Base-by-base conservation (phyloP, 1,140 invertebrate genomes). In the Aphelinus atriplicis region DNA sequence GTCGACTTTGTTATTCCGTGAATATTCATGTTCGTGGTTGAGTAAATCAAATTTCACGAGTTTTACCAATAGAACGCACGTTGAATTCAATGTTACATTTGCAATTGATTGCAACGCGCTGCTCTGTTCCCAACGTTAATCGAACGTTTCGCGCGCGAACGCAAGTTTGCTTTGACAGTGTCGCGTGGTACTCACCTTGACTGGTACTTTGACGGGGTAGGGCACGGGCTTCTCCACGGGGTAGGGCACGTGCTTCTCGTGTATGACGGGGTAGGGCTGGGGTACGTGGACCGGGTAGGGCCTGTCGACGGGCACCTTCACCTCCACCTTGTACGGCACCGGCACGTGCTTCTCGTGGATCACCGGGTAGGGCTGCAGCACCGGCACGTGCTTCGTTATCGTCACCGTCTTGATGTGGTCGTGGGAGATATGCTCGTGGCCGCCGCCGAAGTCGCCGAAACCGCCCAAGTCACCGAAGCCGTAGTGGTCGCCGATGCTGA, bases 231-330 rank as follows among this genome's bases (percentile, higher is more conserved):
- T 89, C 72, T 87, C 86, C 3, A 90, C 90, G 10, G 87, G 83
- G 55, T 88, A 87, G 0, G 90, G 90, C 5, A 91, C 86, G 78
- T 89, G 90, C 81, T 91, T 90, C 10, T 89, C 87, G 2, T 91
- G 87, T n/a, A 90, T 88, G 0, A 91, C 90, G 7, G 90, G 90
- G 77, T 91, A 90, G 1, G 90, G 89, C 77, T 89, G 88, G 45
- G 84, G 88, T 62, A 87, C 90, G 78, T 87, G 89, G 72, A 88
- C 91, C 76, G 89, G 90, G 80, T 86, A 90, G 60, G 87, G 90
- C 57, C 87, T 86, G 75, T 91, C 90, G 68, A 88, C 89, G 1
- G 88, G 89, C 10, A 90, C 87, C 72, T 86, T 83, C 3, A 88
- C 72, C n/a, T 85, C 85, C 26, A 89, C 87, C 69, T 87, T 85